Percentiles rank a stretch among this genome's conserved stretches.
These are phyloP conservation scores for Glaucomys volans DNA, from an alignment of 2,113 vertebrate genomes.

Conservation along the genomic window DNA sequence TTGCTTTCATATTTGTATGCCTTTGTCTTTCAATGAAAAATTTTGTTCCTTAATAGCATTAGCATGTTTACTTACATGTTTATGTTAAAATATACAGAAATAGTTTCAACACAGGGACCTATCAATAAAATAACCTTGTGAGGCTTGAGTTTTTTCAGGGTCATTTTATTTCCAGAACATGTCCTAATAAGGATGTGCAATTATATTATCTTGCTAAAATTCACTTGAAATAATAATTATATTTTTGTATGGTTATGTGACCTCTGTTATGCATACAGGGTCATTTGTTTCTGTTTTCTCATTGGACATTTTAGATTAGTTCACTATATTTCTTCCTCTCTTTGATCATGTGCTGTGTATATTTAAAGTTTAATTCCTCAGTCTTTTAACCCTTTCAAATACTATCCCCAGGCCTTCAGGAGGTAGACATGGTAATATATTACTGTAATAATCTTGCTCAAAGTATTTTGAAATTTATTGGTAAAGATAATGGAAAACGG, in stretches of 20 bases:
- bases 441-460: conserved; percentile 29
- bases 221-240: conserved; percentile 32
- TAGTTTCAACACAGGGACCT: conserved; percentile 1
- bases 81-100: neutral
- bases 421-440: neutral
- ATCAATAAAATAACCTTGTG: neutral
- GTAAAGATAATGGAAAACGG: neutral
- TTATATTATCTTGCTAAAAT: neutral
- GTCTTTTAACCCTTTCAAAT: neutral
- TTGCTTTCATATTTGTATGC: neutral
- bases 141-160: neutral
- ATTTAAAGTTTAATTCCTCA: conserved; percentile 18
- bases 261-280: neutral
- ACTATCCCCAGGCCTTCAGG: neutral
- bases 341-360: neutral
- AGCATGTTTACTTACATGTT: neutral
- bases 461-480: conserved; percentile 31
- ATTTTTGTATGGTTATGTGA: neutral
- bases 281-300: conserved; percentile 24
- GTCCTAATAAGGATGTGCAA: neutral
- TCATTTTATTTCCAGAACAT: neutral
- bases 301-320: conserved; percentile 28
- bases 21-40: neutral
- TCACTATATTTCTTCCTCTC: neutral
- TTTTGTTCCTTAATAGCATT: neutral